Conservation (phyloP, 92 coral and sea anemone genomes). For the Blastomussa wellsi region DNA sequence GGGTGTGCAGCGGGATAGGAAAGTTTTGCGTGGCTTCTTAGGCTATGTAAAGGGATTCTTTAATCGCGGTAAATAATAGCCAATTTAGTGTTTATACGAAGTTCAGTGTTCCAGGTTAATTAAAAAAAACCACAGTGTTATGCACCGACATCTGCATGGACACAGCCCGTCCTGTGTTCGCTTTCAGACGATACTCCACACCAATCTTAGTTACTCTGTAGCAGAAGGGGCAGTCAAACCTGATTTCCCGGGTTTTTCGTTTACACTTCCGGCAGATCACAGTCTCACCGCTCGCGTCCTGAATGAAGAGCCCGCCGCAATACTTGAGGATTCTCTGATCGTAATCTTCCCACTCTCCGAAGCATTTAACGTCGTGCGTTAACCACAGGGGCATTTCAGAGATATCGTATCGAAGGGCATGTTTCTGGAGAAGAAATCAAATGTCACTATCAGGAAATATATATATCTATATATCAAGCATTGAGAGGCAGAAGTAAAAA, state of each 20-base stretch:
- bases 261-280: slow-evolving; percentile 48
- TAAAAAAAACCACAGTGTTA: slow-evolving; percentile 39
- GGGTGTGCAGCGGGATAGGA: too few relatives aligned
- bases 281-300: slow-evolving; percentile 33
- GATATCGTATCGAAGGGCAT: slow-evolving; percentile 51
- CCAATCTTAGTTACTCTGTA: slow-evolving; percentile 26
- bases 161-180: slow-evolving; percentile 16
- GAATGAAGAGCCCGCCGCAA: slow-evolving; percentile 48
- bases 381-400: slow-evolving; percentile 48
- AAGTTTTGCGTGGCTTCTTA: too few relatives aligned
- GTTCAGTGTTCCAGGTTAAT: neutral
- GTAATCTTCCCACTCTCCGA: slow-evolving; percentile 30
- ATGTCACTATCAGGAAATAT: neutral
- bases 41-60: too few relatives aligned
- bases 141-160: slow-evolving; percentile 49
- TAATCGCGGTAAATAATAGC: too few relatives aligned
- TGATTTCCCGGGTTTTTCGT: slow-evolving; percentile 4
- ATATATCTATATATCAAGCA: too few relatives aligned
- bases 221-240: slow-evolving; percentile 49
- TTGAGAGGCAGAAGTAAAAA: neutral
- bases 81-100: neutral
- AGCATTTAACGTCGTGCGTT: slow-evolving; percentile 39
- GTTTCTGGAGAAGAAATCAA: neutral
- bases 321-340: slow-evolving; percentile 32
- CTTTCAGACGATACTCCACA: slow-evolving; percentile 30